These are phyloP conservation scores for Hirtodrosophila histrioides DNA, from an alignment of 2,888 invertebrate genomes.

Conservation along the genomic window DNA sequence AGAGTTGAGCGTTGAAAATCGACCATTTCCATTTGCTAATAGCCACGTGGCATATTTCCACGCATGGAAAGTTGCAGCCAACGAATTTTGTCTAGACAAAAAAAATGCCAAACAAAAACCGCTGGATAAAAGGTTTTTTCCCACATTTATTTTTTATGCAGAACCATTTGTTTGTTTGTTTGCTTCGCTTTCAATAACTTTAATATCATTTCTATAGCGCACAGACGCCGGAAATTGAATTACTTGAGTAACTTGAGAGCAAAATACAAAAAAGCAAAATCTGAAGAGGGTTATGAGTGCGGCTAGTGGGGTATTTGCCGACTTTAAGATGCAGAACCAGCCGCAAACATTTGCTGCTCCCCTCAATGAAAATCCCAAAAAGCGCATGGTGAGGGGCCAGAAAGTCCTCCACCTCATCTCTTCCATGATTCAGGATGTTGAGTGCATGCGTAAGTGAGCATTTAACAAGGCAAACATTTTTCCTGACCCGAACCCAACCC, in stretches of 20 bases:
- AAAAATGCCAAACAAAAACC: conserved; percentile 57
- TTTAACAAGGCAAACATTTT: conserved; percentile 55
- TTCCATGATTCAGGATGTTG: conserved; percentile 1
- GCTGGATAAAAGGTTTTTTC: conserved; percentile 61
- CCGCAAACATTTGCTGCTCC: conserved; percentile 48
- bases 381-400: not conserved
- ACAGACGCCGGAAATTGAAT: conserved; percentile 69
- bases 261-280: conserved; percentile 8
- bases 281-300: conserved; percentile 4
- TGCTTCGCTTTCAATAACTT: conserved; percentile 65
- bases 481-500: conserved; percentile 5
- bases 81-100: conserved; percentile 62
- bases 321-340: conserved; percentile 42
- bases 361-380: conserved; percentile 11
- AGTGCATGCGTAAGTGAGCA: conserved; percentile 55
- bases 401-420: too few species aligned
- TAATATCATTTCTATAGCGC: conserved; percentile 56
- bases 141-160: conserved; percentile 32
- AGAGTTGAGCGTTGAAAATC: conserved; percentile 35
- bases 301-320: conserved; percentile 1
- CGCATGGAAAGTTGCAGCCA: conserved; percentile 44
- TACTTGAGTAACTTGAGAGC: conserved; percentile 58
- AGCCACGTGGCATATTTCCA: conserved; percentile 70
- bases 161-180: conserved; percentile 25
- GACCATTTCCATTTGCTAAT: conserved; percentile 69